Percentiles rank a stretch among this genome's conserved stretches.
Conservation (phyloP, 1,140 invertebrate species). For the Drosophila subobscura region DNA sequence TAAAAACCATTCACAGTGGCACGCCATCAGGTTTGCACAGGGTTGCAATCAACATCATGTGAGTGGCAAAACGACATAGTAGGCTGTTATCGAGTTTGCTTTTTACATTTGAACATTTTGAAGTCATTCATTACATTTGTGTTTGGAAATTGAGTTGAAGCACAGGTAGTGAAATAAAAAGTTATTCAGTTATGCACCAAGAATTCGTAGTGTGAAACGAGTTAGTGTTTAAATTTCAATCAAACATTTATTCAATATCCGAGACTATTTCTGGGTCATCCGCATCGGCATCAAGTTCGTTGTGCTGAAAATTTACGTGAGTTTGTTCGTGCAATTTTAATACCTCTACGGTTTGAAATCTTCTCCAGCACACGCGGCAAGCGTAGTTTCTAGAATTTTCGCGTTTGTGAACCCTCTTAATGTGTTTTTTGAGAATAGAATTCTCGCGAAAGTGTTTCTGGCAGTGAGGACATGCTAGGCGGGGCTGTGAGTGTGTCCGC, state of each 20-base stretch:
- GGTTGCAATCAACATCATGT: slow-evolving; percentile 19
- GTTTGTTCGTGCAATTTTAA: slow-evolving; percentile 1
- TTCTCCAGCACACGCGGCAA: slow-evolving; percentile 1
- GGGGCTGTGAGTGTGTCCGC: slow-evolving; percentile 25
- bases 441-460: slow-evolving; percentile 35
- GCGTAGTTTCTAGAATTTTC: neutral
- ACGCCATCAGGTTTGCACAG: slow-evolving; percentile 26
- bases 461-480: slow-evolving; percentile 30
- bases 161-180: too few species aligned
- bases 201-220: too few species aligned
- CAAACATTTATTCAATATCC: neutral
- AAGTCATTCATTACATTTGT: too few species aligned
- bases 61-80: slow-evolving; percentile 1
- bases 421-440: slow-evolving; percentile 30
- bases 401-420: slow-evolving; percentile 21
- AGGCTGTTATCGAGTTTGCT: too few species aligned
- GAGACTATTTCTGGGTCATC: too few species aligned
- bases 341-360: slow-evolving; percentile 2
- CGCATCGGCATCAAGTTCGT: neutral
- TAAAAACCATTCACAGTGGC: slow-evolving; percentile 35
- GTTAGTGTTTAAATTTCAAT: too few species aligned
- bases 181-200: too few species aligned
- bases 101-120: too few species aligned
- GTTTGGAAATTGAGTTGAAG: too few species aligned
- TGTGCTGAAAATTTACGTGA: neutral